Evolutionary conservation across 2,888 invertebrate genomes (phyloP).

Genomic region (Sesamia inferens): DNA sequence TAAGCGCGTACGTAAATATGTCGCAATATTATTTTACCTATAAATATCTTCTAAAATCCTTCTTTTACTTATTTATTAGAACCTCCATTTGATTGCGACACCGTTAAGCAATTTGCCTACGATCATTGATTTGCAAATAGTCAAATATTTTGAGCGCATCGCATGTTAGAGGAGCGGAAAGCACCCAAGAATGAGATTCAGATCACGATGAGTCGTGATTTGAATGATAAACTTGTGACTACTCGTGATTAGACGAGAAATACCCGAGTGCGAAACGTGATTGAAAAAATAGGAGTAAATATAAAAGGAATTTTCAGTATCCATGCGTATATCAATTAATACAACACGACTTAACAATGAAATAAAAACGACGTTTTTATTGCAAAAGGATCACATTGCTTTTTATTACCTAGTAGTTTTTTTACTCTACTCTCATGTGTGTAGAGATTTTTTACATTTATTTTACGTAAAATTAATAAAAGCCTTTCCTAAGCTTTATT

Average conservation of each 20-base stretch:
- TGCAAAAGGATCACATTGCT: background rate
- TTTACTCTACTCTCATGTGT: background rate
- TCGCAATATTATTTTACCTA: too few relatives aligned
- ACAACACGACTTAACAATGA: background rate
- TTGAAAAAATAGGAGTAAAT: constrained; percentile 1
- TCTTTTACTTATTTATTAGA: constrained; percentile 5
- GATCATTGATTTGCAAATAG: constrained; percentile 61
- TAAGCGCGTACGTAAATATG: too few relatives aligned
- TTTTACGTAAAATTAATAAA: background rate
- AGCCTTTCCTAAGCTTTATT: background rate
- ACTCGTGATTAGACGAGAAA: constrained; percentile 37
- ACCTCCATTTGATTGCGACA: constrained; percentile 35
- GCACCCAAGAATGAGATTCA: constrained; percentile 51
- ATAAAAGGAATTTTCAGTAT: constrained; percentile 10
- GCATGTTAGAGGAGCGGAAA: constrained; percentile 41
- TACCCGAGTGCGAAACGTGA: constrained; percentile 8
- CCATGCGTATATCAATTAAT: background rate
- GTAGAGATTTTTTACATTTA: background rate
- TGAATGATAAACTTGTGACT: constrained; percentile 56
- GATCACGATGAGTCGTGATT: constrained; percentile 56
- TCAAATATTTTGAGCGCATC: constrained; percentile 50
- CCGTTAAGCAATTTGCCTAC: constrained; percentile 34
- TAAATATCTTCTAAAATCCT: constrained; percentile 2
- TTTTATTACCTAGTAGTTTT: background rate
- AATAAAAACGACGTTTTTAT: background rate